Percentiles rank a stretch among this genome's conserved stretches.
Evolutionary conservation across 1,140 invertebrate genomes (phyloP).

Genomic region (Atta cephalotes): DNA sequence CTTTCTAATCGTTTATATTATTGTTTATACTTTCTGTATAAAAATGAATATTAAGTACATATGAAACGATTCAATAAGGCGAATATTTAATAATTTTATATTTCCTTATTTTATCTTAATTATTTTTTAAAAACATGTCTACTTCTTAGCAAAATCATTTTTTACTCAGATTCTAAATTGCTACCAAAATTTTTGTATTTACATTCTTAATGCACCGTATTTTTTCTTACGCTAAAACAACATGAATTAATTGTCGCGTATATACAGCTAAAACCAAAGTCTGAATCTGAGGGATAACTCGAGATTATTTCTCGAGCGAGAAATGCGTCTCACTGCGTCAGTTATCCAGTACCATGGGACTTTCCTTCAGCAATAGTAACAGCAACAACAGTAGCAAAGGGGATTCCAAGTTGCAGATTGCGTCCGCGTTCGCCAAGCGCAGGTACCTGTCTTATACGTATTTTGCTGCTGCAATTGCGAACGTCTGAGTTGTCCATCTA

Average conservation of each 20-base stretch:
- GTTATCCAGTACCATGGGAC: not conserved
- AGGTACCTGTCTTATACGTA: not conserved
- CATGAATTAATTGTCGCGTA: slow-evolving; percentile 18
- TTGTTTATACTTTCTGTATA: no score
- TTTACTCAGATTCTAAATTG: no score
- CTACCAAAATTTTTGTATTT: no score
- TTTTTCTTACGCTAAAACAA: not conserved
- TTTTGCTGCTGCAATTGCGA: slow-evolving; percentile 15
- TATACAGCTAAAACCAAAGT: slow-evolving; percentile 31
- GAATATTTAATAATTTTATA: no score
- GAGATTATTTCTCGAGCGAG: slow-evolving; percentile 6
- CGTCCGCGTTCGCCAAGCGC: not conserved
- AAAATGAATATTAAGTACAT: no score
- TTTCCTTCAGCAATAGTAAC: slow-evolving; percentile 16
- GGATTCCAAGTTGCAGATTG: slow-evolving; percentile 2
- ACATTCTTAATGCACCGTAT: not conserved
- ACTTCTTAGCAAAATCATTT: no score
- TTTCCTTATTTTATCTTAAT: no score
- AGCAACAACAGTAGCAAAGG: not conserved
- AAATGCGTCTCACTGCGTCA: slow-evolving; percentile 21
- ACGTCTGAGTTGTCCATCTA: slow-evolving; percentile 25
- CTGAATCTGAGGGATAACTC: slow-evolving; percentile 41
- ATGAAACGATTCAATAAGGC: no score
- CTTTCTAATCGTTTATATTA: no score
- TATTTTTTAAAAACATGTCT: no score